Base-by-base conservation (phyloP, 2,113 vertebrate species). In the Crocuta crocuta region DNA sequence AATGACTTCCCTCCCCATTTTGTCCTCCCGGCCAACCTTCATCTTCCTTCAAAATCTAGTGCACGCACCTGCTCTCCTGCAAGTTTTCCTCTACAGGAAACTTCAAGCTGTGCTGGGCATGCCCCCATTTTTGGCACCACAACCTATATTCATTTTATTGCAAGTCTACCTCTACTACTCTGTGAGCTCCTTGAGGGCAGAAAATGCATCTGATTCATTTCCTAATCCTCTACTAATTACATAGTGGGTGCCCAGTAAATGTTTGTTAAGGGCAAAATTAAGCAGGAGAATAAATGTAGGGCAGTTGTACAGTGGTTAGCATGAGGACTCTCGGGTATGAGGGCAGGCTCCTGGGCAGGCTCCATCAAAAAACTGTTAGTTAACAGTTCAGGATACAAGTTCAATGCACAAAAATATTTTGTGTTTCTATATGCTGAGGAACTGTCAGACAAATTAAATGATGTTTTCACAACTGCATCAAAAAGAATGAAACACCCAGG, bases 181-280 rank as follows among this genome's bases (percentile, higher is more conserved):
- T 43, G 11, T 66, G 66, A 83, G 76, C 12, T 65, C 58, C 80
- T 63, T 26, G 48, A 63, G n/a, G 58, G 13, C 23, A 87, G 39
- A 92, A 85, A 86, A 45, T 45, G 28, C 55, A 24, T 45, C 89
- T 68, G 53, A 91, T 48, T 88, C 89, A 43, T 35, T 70, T 95
- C 73, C 87, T 26, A 94, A 26, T 31, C 19, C 12, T 33, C n/a
- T 79, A 19, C 71, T 82, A 71, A 92, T 33, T 87, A 73, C 19
- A 48, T 2, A 76, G 45, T 50, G 48, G 39, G 71, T 91, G 55
- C 33, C 55, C 82, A 89, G 21, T 5, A 45, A 86, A 31, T 35
- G 31, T 55, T 6, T 90, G 26, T 55, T 94, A 86, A 68, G 95
- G 71, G 88, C 28, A 87, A 96, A 95, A 70, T 58, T 78, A 53